Percentiles rank a stretch among this genome's conserved stretches.
phyloP scores from a whole-genome alignment of 2,888 invertebrate genomes.

The Coenonympha glycerion region DNA sequence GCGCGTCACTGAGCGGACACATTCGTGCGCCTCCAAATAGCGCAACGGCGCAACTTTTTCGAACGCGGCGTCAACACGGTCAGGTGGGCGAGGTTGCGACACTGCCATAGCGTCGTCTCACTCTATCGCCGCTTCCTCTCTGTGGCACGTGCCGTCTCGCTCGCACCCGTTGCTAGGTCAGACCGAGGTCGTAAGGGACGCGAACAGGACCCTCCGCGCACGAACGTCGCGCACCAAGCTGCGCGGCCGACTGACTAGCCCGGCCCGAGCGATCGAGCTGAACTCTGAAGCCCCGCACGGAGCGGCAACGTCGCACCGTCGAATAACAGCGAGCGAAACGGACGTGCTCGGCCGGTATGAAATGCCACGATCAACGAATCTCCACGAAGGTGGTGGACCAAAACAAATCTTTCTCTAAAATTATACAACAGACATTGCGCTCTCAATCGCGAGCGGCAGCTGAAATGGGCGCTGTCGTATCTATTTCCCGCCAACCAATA shows the following conservation, averaged over 20 bases:
- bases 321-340: constrained; percentile 62
- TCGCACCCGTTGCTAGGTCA: constrained; percentile 47
- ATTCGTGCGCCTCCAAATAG: constrained; percentile 75
- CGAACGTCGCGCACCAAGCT: constrained; percentile 74
- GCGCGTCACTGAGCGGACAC: constrained; percentile 62
- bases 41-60: constrained; percentile 76
- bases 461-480: constrained; percentile 39
- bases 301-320: constrained; percentile 69
- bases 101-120: constrained; percentile 63
- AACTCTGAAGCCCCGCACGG: constrained; percentile 42
- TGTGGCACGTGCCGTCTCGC: constrained; percentile 45
- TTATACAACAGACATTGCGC: constrained; percentile 70
- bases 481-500: constrained; percentile 48
- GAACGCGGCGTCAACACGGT: constrained; percentile 76
- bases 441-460: constrained; percentile 51
- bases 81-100: constrained; percentile 77
- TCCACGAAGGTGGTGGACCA: constrained; percentile 66
- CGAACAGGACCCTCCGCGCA: constrained; percentile 59
- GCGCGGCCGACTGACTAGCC: constrained; percentile 72
- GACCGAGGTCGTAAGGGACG: constrained; percentile 45
- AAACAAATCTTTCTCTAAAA: constrained; percentile 75
- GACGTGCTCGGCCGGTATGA: constrained; percentile 61
- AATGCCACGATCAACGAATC: constrained; percentile 64
- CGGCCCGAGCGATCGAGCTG: constrained; percentile 46
- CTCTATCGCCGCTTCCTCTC: constrained; percentile 38